Evolutionary conservation across 1,140 invertebrate species (phyloP).

Genomic region (Drosophila quadrilineata): DNA sequence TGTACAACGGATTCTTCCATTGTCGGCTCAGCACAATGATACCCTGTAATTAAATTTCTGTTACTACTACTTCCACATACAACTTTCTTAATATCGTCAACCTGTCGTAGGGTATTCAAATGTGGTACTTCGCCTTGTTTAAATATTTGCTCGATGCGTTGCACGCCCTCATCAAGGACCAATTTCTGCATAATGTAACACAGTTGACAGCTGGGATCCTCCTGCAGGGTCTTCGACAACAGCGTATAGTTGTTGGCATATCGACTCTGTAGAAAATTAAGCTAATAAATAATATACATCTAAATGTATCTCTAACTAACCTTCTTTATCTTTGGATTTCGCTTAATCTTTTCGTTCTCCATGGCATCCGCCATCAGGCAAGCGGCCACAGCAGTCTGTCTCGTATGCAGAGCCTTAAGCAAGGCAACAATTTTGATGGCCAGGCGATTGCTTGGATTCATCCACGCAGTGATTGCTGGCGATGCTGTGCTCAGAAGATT

Average conservation of each 20-base stretch:
- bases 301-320: slow-evolving; percentile 17
- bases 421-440: slow-evolving; percentile 91
- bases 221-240: slow-evolving; percentile 94
- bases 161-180: slow-evolving; percentile 88
- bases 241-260: slow-evolving; percentile 92
- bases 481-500: slow-evolving; percentile 97
- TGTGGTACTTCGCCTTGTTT: slow-evolving; percentile 91
- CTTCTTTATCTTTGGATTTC: slow-evolving; percentile 79
- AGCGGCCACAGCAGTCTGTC: slow-evolving; percentile 93
- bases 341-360: slow-evolving; percentile 84
- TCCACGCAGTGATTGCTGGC: slow-evolving; percentile 97
- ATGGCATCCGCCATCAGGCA: slow-evolving; percentile 97
- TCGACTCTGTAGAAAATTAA: slow-evolving; percentile 87
- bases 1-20: slow-evolving; percentile 98
- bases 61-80: background rate
- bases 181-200: slow-evolving; percentile 94
- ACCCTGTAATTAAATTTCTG: slow-evolving; percentile 85
- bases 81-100: slow-evolving; percentile 68
- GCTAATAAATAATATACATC: background rate
- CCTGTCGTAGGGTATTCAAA: slow-evolving; percentile 92
- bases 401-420: slow-evolving; percentile 87
- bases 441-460: slow-evolving; percentile 96
- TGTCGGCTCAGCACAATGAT: slow-evolving; percentile 95
- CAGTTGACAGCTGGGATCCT: slow-evolving; percentile 97
- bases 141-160: slow-evolving; percentile 92